Evolutionary conservation across 2,113 vertebrate genomes (phyloP), one percentile per base, ranked within the genome.

Genomic region (Tenrec ecaudatus): DNA sequence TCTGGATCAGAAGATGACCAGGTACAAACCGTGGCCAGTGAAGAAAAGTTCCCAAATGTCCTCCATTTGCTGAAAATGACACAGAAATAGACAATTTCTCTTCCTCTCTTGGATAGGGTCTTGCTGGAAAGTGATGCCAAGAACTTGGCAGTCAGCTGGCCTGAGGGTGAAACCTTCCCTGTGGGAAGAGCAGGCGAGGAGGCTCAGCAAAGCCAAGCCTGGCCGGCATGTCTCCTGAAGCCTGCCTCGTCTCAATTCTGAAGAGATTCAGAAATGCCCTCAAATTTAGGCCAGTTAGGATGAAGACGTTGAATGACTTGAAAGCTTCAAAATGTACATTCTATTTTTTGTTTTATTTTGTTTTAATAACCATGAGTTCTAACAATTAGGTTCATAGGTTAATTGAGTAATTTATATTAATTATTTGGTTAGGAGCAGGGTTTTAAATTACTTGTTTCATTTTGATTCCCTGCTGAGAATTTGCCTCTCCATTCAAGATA

Each of bases 211-310:
- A 76, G 81, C 22, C 53, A 58, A 86, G 25, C 2, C 11, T 43
- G 16, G 22, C 1, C 0, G 19, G 19, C 2, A 0, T 40, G 23
- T 27, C 47, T 19, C 40, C 31, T 10, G 1, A 29, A 58, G 11
- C 68, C 83, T 62, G 25, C 40, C 80, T 58, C 15, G 4, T 47
- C 7, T 69, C 64, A 25, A 8, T 66, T 25, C 25, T 66, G 64
- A 66, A 29, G 64, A 12, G 23, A 62, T 25, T 62, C 17, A 23
- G 19, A 62, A 33, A 6, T 23, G 25, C 23, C 62, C n/a, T 84
- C 23, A 11, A 4, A 15, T 2, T 2, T 2, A 40, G 73, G 14
- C n/a, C 43, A 23, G 17, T 2, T 60, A 38, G 82, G 64, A 17
- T 27, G 20, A 10, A 40, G 27, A 80, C 60, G 60, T 40, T 27